Evolutionary conservation across 1,140 invertebrate genomes (phyloP).

Genomic region (Pinna nobilis): DNA sequence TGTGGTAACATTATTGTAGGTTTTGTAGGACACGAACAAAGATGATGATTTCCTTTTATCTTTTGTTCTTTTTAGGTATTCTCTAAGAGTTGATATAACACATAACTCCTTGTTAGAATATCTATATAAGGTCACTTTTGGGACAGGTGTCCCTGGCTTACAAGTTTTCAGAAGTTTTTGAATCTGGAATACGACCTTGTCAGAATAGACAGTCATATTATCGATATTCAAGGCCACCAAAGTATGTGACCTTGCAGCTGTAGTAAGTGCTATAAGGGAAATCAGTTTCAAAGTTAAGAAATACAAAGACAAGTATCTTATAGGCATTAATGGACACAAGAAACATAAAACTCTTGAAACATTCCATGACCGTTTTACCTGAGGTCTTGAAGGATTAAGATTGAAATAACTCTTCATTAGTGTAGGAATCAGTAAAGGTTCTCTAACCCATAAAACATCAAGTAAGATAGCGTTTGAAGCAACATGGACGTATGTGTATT

Average conservation of each 20-base stretch:
- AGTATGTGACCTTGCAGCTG: conserved; percentile 36
- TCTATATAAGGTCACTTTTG: neutral
- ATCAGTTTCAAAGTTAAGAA: conserved; percentile 34
- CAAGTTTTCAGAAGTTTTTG: conserved; percentile 8
- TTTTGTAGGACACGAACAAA: conserved; percentile 37
- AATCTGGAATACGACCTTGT: neutral
- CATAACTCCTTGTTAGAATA: neutral
- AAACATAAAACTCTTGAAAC: conserved; percentile 38
- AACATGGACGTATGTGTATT: conserved; percentile 34
- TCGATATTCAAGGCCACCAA: conserved; percentile 23
- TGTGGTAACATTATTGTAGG: conserved; percentile 24
- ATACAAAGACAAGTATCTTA: conserved; percentile 17
- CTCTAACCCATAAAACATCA: conserved; percentile 4
- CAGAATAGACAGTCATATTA: neutral
- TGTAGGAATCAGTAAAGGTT: conserved; percentile 18
- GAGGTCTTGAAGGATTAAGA: conserved; percentile 28
- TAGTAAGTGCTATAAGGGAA: conserved; percentile 27
- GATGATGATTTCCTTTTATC: conserved; percentile 15
- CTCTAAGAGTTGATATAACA: conserved; percentile 11
- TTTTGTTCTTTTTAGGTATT: conserved; percentile 28
- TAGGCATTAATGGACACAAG: conserved; percentile 22
- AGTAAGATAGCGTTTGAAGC: conserved; percentile 20
- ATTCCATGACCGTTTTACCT: conserved; percentile 43
- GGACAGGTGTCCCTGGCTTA: neutral
- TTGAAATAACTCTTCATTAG: conserved; percentile 47